Percentiles rank a stretch among this genome's conserved stretches.
Evolutionary conservation across 2,888 invertebrate species (phyloP).

Genomic region (Andrena dorsata): DNA sequence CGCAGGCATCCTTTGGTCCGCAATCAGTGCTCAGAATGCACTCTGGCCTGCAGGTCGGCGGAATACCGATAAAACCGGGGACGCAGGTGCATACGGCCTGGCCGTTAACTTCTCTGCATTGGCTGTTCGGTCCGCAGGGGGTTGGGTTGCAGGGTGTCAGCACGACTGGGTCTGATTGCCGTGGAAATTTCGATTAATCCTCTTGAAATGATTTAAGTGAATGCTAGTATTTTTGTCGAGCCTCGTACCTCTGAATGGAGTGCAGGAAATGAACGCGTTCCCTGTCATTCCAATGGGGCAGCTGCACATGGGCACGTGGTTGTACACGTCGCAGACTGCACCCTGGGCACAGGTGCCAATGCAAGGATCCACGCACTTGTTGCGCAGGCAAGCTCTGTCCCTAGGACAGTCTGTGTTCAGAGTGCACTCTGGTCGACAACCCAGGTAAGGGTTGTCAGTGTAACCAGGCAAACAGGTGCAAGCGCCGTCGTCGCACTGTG

Average conservation of each 20-base stretch:
- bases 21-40: constrained; percentile 90
- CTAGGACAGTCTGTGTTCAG: constrained; percentile 91
- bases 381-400: constrained; percentile 90
- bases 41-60: constrained; percentile 89
- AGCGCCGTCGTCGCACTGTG: constrained; percentile 38
- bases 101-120: constrained; percentile 88
- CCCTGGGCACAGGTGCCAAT: constrained; percentile 89
- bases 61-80: constrained; percentile 88
- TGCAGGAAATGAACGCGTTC: constrained; percentile 88
- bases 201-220: constrained; percentile 80
- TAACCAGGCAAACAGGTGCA: constrained; percentile 91
- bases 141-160: constrained; percentile 87
- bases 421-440: constrained; percentile 92
- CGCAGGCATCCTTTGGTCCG: constrained; percentile 88
- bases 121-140: constrained; percentile 89
- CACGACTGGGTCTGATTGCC: constrained; percentile 36
- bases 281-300: constrained; percentile 83
- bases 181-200: constrained; percentile 21
- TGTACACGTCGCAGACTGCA: constrained; percentile 85
- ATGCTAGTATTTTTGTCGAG: too few relatives aligned
- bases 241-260: constrained; percentile 86
- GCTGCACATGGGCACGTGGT: constrained; percentile 85
- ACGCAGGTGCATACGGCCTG: constrained; percentile 89
- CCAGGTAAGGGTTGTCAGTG: constrained; percentile 90
- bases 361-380: constrained; percentile 93